Percentiles rank a stretch among this genome's conserved stretches.
phyloP scores from a whole-genome alignment of 2,888 invertebrate species.

The Isoperla grammatica region DNA sequence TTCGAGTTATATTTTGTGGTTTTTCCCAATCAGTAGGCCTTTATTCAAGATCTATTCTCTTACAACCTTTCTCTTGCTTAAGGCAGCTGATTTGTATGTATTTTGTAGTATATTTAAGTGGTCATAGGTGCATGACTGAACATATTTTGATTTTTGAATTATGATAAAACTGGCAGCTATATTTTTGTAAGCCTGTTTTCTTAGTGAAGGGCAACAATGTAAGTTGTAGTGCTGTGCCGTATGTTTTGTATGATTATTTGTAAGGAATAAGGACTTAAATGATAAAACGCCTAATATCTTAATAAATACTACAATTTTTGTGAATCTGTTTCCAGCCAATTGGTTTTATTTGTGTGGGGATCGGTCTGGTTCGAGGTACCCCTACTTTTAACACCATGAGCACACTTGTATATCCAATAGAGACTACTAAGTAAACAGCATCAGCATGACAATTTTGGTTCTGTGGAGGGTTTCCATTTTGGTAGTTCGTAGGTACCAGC shows the following conservation, averaged over 20 bases:
- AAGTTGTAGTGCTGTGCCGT: not conserved
- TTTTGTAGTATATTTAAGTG: slow-evolving; percentile 9
- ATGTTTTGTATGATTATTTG: slow-evolving; percentile 1
- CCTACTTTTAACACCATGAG: no score
- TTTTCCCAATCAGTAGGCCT: not conserved
- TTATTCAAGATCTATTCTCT: not conserved
- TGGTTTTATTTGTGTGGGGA: no score
- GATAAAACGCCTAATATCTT: not conserved
- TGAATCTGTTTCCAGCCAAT: no score
- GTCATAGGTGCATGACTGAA: not conserved
- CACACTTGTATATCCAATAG: no score
- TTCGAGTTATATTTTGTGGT: no score
- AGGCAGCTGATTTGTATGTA: not conserved
- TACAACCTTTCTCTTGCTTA: not conserved
- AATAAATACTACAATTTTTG: slow-evolving; percentile 3
- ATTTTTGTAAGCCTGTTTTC: no score
- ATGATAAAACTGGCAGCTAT: no score
- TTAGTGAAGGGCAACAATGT: not conserved
- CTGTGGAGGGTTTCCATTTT: no score
- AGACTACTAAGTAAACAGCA: no score
- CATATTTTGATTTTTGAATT: slow-evolving; percentile 3
- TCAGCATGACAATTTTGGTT: no score
- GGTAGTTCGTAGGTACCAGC: no score
- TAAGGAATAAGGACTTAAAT: not conserved
- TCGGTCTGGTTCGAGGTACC: no score